phyloP scores from a whole-genome alignment of 2,888 invertebrate genomes.

The Pocota personata region DNA sequence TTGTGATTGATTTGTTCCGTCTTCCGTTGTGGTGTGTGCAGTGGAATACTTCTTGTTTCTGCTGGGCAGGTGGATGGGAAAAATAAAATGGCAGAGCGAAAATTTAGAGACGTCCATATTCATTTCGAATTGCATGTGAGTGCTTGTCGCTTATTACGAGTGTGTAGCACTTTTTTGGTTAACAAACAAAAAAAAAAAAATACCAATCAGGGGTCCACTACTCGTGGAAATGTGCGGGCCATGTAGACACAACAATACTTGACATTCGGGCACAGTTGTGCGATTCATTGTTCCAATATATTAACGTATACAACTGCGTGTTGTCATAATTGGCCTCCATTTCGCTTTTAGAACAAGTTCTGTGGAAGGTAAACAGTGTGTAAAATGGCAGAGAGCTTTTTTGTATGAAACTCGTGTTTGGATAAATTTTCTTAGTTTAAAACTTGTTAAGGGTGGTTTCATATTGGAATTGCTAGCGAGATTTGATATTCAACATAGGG shows the following conservation, averaged over 20 bases:
- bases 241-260: conserved; percentile 57
- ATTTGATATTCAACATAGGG: no score
- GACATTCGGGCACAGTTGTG: conserved; percentile 26
- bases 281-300: conserved; percentile 23
- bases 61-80: conserved; percentile 42
- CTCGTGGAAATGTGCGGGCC: conserved; percentile 48
- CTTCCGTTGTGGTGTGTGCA: neutral
- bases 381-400: conserved; percentile 49
- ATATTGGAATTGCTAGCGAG: no score
- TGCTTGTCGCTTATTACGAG: conserved; percentile 12
- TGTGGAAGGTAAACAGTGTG: conserved; percentile 48
- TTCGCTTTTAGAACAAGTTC: conserved; percentile 41
- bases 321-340: conserved; percentile 62
- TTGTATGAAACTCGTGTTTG: conserved; percentile 8
- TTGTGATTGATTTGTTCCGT: neutral
- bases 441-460: conserved; percentile 27
- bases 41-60: conserved; percentile 14
- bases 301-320: neutral
- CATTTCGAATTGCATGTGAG: conserved; percentile 48
- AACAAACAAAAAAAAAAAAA: conserved; percentile 11
- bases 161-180: conserved; percentile 19
- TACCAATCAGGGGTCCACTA: conserved; percentile 49
- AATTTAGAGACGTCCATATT: conserved; percentile 43
- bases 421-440: neutral
- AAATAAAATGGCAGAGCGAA: conserved; percentile 37